These are phyloP conservation scores for Drosophila limbata DNA, from an alignment of 2,888 invertebrate genomes.

Conservation along the genomic window DNA sequence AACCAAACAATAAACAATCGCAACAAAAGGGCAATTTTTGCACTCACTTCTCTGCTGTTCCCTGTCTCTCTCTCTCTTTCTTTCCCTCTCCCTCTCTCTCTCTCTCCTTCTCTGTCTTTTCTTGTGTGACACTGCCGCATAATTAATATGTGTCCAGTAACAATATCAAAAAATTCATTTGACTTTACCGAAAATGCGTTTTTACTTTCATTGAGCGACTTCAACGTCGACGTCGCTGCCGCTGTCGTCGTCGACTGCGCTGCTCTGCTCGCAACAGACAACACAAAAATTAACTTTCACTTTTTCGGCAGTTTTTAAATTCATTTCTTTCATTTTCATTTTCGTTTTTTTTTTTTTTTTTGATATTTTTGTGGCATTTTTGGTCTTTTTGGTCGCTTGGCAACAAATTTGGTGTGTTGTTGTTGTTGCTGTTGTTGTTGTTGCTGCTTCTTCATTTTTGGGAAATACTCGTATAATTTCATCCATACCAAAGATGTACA, in stretches of 20 bases:
- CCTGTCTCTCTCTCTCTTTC: background rate
- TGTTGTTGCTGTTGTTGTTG: conserved; percentile 4
- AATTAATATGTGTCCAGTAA: conserved; percentile 62
- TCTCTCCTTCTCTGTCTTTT: background rate
- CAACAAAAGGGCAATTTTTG: conserved; percentile 63
- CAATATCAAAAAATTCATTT: conserved; percentile 60
- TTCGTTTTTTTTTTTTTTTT: conserved; percentile 47
- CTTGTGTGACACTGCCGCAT: conserved; percentile 69
- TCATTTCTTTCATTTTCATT: conserved; percentile 73
- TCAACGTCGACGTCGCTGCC: conserved; percentile 30
- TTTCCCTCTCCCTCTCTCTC: background rate
- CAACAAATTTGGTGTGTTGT: conserved; percentile 34
- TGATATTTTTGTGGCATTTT: conserved; percentile 47
- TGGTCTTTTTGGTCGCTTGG: conserved; percentile 46
- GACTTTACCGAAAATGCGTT: conserved; percentile 71
- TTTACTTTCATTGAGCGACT: conserved; percentile 82
- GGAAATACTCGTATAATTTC: conserved; percentile 50
- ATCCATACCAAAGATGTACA: conserved; percentile 52
- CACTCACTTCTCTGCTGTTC: conserved; percentile 12
- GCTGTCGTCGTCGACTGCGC: conserved; percentile 36
- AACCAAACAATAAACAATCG: conserved; percentile 29
- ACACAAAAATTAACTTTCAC: conserved; percentile 84
- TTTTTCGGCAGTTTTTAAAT: conserved; percentile 84
- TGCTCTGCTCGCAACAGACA: conserved; percentile 60
- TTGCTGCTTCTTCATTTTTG: conserved; percentile 34